phyloP scores from a whole-genome alignment of 2,113 vertebrate genomes.

The Octodon degus region DNA sequence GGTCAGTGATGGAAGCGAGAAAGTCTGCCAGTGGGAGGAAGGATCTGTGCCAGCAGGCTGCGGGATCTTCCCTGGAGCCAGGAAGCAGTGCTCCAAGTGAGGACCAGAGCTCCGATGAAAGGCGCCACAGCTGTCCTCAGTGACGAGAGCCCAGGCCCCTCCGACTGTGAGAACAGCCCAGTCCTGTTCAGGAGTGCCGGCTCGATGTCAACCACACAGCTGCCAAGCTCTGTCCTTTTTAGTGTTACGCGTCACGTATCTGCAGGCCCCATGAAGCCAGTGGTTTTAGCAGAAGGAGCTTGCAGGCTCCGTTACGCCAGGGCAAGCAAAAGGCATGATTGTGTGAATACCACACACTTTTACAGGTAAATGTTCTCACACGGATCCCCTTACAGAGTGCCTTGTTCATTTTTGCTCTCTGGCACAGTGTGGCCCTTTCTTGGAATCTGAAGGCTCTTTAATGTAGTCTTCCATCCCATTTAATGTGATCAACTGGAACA shows the following conservation, averaged over 20 bases:
- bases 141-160: too few relatives aligned
- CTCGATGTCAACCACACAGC: not conserved
- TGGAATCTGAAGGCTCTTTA: not conserved
- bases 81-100: too few relatives aligned
- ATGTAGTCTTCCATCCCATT: slow-evolving; percentile 19
- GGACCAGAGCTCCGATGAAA: too few relatives aligned
- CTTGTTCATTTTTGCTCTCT: not conserved
- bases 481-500: slow-evolving; percentile 9
- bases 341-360: not conserved
- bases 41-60: too few relatives aligned
- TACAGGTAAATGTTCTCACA: not conserved
- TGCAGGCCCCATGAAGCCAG: not conserved
- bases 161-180: too few relatives aligned
- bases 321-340: not conserved
- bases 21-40: too few relatives aligned
- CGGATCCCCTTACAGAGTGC: not conserved
- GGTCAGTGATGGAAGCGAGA: too few relatives aligned
- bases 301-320: not conserved
- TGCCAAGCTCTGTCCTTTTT: not conserved
- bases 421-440: not conserved
- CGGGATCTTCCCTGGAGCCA: too few relatives aligned
- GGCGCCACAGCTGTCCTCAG: too few relatives aligned
- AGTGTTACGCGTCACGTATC: not conserved
- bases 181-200: too few relatives aligned
- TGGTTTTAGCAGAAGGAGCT: not conserved